Base-by-base conservation (phyloP, 30 jellyfish, hydroid and myxozoan species). In the Aurelia aurita region DNA sequence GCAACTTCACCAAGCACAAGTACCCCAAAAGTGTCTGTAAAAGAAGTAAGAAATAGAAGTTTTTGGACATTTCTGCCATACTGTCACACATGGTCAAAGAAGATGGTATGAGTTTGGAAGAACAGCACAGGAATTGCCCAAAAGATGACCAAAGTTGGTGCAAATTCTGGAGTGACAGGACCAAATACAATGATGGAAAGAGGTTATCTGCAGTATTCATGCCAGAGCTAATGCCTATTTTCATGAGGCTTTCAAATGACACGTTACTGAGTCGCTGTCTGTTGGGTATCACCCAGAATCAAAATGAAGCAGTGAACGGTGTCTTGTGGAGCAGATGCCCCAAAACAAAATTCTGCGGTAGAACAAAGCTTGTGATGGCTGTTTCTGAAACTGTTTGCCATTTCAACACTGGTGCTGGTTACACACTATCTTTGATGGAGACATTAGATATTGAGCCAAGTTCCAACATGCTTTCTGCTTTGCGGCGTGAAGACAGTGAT, bases 301-400 rank as follows among this genome's bases (percentile, higher is more conserved):
- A 79, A 63, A 79, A 63, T 46, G 90, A 79, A 55, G 29, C 90
- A 13, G 34, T 69, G 25, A 61, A 79, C 54, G 72, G 90, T 25
- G 65, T 79, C 46, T 60, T 62, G 18, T 79, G 90, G 90, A 47
- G 82, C 72, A 79, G 65, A 63, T 79, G 74, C 29, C 90, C 90
- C 31, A 45, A 64, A 64, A 61, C 53, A 27, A 79, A 61, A 66
- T 79, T 79, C 58, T 28, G 57, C n/a, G 79, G 79, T 9, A 28
- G 79, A 26, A 14, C 13, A 8, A 28, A 35, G 16, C n/a, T 67
- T 22, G 58, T 63, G 35, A 19, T 61, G 18, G 90, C 80, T 32
- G 69, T 55, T 18, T 72, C 73, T 18, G 90, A 79, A 54, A 79
- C 82, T 32, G 82, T 79, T 39, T 43, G 62, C 62, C 61, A 62